A percentile compares a stretch with the other conserved stretches of the same genome.
Evolutionary conservation across 2,888 invertebrate species (phyloP).

Genomic region (Tolmerus cingulatus): DNA sequence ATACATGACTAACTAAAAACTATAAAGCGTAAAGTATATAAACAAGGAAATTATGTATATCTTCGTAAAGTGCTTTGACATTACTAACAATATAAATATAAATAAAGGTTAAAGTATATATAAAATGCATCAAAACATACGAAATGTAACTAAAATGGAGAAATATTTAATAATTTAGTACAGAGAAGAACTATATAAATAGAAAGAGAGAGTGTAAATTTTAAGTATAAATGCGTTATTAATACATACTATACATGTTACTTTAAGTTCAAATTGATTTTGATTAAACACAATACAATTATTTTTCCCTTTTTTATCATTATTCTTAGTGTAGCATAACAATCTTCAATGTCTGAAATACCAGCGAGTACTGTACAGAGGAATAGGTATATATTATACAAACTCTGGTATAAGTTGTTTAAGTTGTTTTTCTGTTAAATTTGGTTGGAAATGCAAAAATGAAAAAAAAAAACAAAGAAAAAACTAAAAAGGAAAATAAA

Average conservation of each 20-base stretch:
- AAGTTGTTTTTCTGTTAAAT: constrained; percentile 35
- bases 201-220: constrained; percentile 32
- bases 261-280: constrained; percentile 7
- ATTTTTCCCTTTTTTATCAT: neutral
- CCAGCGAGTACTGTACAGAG: constrained; percentile 29
- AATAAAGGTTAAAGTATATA: constrained; percentile 19
- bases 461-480: neutral
- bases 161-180: constrained; percentile 34
- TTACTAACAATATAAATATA: constrained; percentile 24
- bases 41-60: constrained; percentile 27
- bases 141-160: constrained; percentile 22
- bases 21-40: constrained; percentile 13
- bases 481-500: constrained; percentile 31
- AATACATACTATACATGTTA: constrained; percentile 7
- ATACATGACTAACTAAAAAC: constrained; percentile 25
- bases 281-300: neutral
- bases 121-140: constrained; percentile 15
- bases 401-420: constrained; percentile 36
- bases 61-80: constrained; percentile 42
- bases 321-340: constrained; percentile 13
- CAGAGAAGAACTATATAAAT: constrained; percentile 30
- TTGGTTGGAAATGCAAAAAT: constrained; percentile 33
- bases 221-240: constrained; percentile 35
- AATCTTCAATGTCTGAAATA: constrained; percentile 35
- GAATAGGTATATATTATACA: constrained; percentile 26